Conservation (phyloP, 2,888 invertebrate species). For the Philereme transversata region DNA sequence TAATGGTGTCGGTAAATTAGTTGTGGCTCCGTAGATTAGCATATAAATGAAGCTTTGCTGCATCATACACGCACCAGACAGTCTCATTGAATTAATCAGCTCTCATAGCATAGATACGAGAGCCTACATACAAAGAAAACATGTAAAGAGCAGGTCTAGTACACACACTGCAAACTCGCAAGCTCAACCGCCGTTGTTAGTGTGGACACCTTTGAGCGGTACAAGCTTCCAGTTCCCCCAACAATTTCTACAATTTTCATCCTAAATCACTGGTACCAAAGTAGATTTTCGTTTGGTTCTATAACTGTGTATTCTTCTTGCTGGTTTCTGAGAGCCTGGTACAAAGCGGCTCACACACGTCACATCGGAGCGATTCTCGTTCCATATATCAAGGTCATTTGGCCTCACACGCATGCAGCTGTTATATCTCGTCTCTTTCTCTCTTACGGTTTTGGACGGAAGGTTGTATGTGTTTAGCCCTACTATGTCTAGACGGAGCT, state of each 20-base stretch:
- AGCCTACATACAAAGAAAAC: slow-evolving; percentile 23
- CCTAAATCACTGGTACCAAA: slow-evolving; percentile 30
- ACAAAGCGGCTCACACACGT: slow-evolving; percentile 68
- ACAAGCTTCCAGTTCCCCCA: slow-evolving; percentile 41
- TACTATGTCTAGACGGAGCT: slow-evolving; percentile 58
- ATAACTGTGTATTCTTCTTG: slow-evolving; percentile 39
- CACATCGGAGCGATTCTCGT: slow-evolving; percentile 63
- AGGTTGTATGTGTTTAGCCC: slow-evolving; percentile 45
- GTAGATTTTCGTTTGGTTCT: slow-evolving; percentile 32
- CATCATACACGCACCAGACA: slow-evolving; percentile 5
- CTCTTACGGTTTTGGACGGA: slow-evolving; percentile 49
- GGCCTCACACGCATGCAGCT: slow-evolving; percentile 66
- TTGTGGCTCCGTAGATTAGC: neutral
- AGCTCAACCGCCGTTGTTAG: slow-evolving; percentile 21
- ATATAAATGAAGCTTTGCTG: neutral
- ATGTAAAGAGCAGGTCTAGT: slow-evolving; percentile 44
- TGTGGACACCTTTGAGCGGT: slow-evolving; percentile 40
- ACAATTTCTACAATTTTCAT: slow-evolving; percentile 27
- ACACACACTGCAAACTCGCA: slow-evolving; percentile 30
- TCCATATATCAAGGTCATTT: slow-evolving; percentile 75
- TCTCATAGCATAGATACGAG: slow-evolving; percentile 16
- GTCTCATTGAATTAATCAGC: slow-evolving; percentile 11
- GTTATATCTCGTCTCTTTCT: slow-evolving; percentile 51
- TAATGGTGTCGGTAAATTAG: no score
- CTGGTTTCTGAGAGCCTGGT: slow-evolving; percentile 68